Conservation (phyloP, 2,888 invertebrate species). For the Chymomyza procnemis region DNA sequence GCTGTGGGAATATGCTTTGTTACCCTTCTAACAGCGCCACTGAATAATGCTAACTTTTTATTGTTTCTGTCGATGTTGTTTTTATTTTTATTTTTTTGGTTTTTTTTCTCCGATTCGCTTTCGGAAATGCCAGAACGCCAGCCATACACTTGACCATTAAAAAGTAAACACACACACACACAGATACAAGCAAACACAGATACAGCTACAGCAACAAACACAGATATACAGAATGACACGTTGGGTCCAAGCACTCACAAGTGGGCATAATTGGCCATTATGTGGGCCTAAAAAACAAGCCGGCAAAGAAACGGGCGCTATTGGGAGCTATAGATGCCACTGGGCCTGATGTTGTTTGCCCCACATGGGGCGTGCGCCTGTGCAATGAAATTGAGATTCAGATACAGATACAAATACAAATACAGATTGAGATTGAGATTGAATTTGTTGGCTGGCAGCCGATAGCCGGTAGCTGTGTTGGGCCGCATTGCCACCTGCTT, state of each 20-base stretch:
- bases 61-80: constrained; percentile 36
- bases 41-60: neutral
- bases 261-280: constrained; percentile 70
- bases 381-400: neutral
- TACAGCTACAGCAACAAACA: neutral
- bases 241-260: constrained; percentile 39
- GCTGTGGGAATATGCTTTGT: too few species aligned
- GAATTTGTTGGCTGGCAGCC: neutral
- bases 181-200: neutral
- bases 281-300: constrained; percentile 43
- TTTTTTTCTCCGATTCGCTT: constrained; percentile 32
- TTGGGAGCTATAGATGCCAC: too few species aligned
- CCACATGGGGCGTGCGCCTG: neutral
- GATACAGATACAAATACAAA: neutral
- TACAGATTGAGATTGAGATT: neutral
- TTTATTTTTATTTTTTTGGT: too few species aligned
- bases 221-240: constrained; percentile 12
- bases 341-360: neutral
- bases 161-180: constrained; percentile 48
- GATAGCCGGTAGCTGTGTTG: neutral
- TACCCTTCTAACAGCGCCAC: neutral
- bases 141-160: constrained; percentile 65
- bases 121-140: constrained; percentile 47
- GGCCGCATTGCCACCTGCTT: too few species aligned
- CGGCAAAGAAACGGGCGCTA: neutral